These are phyloP conservation scores for Limenitis camilla DNA, from an alignment of 2,888 invertebrate genomes.

Conservation along the genomic window DNA sequence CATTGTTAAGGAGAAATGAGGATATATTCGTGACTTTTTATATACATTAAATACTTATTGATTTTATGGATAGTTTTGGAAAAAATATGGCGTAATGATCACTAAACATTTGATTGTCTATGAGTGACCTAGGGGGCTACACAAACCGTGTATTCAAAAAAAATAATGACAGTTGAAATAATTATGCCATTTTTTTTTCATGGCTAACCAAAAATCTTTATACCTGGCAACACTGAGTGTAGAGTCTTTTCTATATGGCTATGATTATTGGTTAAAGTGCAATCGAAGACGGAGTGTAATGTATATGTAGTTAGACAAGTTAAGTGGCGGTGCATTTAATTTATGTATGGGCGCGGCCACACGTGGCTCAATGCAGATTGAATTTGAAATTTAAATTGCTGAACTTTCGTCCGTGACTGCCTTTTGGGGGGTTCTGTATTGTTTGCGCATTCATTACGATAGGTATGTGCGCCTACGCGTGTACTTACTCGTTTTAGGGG, in stretches of 20 bases:
- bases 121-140: no score
- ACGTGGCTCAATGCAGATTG: slow-evolving; percentile 27
- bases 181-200: no score
- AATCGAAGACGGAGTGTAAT: slow-evolving; percentile 57
- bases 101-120: no score
- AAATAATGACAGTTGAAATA: no score
- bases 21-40: no score
- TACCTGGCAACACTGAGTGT: not conserved
- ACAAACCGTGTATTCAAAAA: no score
- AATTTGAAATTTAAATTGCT: slow-evolving; percentile 37
- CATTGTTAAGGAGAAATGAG: no score
- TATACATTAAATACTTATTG: no score
- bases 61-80: no score
- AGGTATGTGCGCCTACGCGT: not conserved
- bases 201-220: not conserved
- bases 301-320: slow-evolving; percentile 69
- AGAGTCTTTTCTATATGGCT: slow-evolving; percentile 15
- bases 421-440: slow-evolving; percentile 11
- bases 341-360: slow-evolving; percentile 42
- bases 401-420: slow-evolving; percentile 20
- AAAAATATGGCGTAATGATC: no score
- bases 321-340: slow-evolving; percentile 70
- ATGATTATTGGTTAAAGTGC: slow-evolving; percentile 41
- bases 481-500: not conserved
- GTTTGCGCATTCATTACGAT: slow-evolving; percentile 11